Conservation (phyloP, 2,113 vertebrate species). For the Trinectes maculatus region DNA sequence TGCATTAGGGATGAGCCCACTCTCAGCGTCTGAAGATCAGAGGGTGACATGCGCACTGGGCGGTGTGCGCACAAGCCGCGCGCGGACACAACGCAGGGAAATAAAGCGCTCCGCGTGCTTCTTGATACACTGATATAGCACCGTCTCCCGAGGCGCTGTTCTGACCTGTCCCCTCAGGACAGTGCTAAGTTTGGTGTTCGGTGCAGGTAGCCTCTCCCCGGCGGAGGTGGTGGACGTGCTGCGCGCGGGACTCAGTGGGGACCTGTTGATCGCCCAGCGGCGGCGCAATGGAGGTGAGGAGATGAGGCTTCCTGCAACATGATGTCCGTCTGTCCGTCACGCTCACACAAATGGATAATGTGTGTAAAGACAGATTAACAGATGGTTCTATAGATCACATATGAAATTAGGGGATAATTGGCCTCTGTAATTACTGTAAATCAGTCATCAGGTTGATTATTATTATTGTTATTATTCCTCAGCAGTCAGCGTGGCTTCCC, state of each 20-base stretch:
- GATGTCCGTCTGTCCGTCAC: conserved; percentile 53
- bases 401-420: conserved; percentile 41
- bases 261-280: conserved; percentile 75
- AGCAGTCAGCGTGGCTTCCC: conserved; percentile 17
- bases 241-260: conserved; percentile 26
- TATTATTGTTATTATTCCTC: not conserved
- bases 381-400: conserved; percentile 20
- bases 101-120: conserved; percentile 34
- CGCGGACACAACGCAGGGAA: conserved; percentile 43
- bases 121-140: conserved; percentile 24
- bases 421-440: conserved; percentile 24
- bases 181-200: conserved; percentile 8
- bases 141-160: conserved; percentile 7
- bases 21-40: conserved; percentile 61
- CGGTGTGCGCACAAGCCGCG: conserved; percentile 28
- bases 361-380: conserved; percentile 5
- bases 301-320: conserved; percentile 31
- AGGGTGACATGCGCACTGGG: conserved; percentile 75
- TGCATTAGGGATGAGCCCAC: conserved; percentile 59
- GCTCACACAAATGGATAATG: conserved; percentile 20
- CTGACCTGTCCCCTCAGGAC: conserved; percentile 24
- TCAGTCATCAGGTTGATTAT: conserved; percentile 31
- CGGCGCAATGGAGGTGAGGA: conserved; percentile 72
- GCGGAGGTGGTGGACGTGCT: conserved; percentile 15
- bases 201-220: not conserved